These are phyloP conservation scores for Trichonephila clavata DNA, from an alignment of 1,140 invertebrate genomes.

Conservation along the genomic window DNA sequence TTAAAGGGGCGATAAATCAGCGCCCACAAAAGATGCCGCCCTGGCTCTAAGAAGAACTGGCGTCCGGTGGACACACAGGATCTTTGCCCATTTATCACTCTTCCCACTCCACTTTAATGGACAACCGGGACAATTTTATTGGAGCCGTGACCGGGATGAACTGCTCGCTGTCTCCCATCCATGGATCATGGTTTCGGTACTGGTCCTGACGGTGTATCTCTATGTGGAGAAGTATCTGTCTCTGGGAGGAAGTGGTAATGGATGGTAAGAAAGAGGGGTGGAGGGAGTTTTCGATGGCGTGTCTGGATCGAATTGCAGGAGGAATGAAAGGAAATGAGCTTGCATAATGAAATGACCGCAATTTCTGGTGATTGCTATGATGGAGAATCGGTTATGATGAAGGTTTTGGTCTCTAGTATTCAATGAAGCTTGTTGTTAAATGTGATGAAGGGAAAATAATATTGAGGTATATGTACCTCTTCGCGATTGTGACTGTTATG, in stretches of 20 bases:
- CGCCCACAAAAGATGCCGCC: conserved; percentile 65
- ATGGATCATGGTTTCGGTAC: conserved; percentile 39
- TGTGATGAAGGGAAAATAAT: too few relatives aligned
- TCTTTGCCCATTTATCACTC: conserved; percentile 60
- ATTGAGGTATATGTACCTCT: too few relatives aligned
- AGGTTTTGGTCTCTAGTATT: neutral
- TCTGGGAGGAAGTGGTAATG: conserved; percentile 26
- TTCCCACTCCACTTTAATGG: conserved; percentile 70
- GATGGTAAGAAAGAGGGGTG: neutral
- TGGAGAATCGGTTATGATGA: neutral
- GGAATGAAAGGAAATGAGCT: neutral
- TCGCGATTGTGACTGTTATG: too few relatives aligned
- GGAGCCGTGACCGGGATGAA: conserved; percentile 54
- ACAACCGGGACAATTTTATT: conserved; percentile 74
- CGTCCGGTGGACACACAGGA: conserved; percentile 54
- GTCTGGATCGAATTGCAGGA: neutral
- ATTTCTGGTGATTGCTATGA: neutral
- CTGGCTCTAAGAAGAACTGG: conserved; percentile 48
- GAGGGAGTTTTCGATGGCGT: neutral
- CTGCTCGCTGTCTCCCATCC: conserved; percentile 35
- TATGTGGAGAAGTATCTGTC: neutral
- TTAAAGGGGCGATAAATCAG: conserved; percentile 71
- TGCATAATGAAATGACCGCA: neutral
- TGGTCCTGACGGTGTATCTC: neutral
- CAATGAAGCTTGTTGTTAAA: neutral